Evolutionary conservation across 2,797 vertebrate species (phyloP).

Genomic region (Chromis chromis): DNA sequence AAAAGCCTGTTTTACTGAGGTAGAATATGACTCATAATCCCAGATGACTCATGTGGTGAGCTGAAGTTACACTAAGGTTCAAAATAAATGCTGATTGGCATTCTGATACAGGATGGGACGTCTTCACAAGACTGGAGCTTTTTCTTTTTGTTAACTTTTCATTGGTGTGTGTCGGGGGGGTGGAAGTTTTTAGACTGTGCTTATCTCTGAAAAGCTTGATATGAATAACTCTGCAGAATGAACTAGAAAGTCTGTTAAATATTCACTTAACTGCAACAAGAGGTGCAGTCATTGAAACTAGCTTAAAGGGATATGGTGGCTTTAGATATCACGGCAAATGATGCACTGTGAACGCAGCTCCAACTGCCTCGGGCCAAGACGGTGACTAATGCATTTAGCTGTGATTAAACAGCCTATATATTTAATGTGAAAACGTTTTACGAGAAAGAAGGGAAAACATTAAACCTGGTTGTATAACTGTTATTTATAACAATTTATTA

Average conservation of each 20-base stretch:
- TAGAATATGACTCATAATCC: slow-evolving; percentile 77
- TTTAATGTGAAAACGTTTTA: slow-evolving; percentile 69
- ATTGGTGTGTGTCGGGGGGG: not conserved
- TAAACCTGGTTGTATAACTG: slow-evolving; percentile 39
- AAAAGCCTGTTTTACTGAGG: slow-evolving; percentile 56
- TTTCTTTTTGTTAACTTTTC: slow-evolving; percentile 47
- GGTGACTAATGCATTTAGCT: slow-evolving; percentile 78
- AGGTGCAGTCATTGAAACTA: slow-evolving; percentile 56
- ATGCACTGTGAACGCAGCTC: slow-evolving; percentile 63
- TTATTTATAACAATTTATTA: slow-evolving; percentile 31
- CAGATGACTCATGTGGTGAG: slow-evolving; percentile 69
- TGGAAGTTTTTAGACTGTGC: slow-evolving; percentile 25
- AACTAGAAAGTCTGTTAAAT: slow-evolving; percentile 63
- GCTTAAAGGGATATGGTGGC: slow-evolving; percentile 67
- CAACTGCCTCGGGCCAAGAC: slow-evolving; percentile 63
- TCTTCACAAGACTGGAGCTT: slow-evolving; percentile 46
- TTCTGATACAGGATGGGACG: slow-evolving; percentile 47
- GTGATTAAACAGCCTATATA: slow-evolving; percentile 75
- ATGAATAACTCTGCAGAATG: slow-evolving; percentile 53
- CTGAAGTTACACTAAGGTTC: slow-evolving; percentile 63
- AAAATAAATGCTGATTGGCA: slow-evolving; percentile 52
- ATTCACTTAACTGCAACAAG: slow-evolving; percentile 63
- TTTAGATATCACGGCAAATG: slow-evolving; percentile 73
- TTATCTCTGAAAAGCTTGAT: slow-evolving; percentile 63
- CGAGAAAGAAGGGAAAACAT: slow-evolving; percentile 45